phyloP scores from a whole-genome alignment of 2,797 vertebrate genomes.

The Scolopax rusticola region DNA sequence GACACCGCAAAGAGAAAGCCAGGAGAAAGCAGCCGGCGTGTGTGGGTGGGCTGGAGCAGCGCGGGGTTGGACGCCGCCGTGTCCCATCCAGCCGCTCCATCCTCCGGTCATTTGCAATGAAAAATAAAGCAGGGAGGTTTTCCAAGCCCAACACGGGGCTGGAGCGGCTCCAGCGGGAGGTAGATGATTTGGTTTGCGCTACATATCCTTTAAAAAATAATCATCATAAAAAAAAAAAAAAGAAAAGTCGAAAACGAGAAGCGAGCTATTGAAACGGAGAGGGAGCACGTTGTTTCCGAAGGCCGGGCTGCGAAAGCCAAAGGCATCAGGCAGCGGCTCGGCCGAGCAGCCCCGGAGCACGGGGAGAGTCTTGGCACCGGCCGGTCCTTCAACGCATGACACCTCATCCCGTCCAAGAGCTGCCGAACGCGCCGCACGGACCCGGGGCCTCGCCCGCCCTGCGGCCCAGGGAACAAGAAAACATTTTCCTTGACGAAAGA shows the following conservation, averaged over 20 bases:
- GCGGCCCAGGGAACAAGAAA: slow-evolving; percentile 56
- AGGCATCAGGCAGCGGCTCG: neutral
- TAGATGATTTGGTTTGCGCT: slow-evolving; percentile 28
- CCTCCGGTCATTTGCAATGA: slow-evolving; percentile 46
- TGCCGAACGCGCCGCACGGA: neutral
- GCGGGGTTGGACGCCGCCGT: neutral
- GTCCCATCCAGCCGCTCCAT: slow-evolving; percentile 54
- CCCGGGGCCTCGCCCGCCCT: neutral
- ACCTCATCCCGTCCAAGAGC: neutral
- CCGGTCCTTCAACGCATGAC: neutral
- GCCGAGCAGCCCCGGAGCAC: neutral
- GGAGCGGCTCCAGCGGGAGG: slow-evolving; percentile 34
- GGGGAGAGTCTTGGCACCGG: slow-evolving; percentile 13
- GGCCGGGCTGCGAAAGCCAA: slow-evolving; percentile 23
- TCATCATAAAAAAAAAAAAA: slow-evolving; percentile 47
- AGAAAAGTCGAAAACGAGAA: neutral
- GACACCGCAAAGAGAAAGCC: neutral
- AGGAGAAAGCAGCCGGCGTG: neutral
- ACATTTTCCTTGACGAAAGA: slow-evolving; percentile 55
- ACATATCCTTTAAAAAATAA: slow-evolving; percentile 45
- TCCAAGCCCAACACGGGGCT: slow-evolving; percentile 60
- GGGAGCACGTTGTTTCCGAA: neutral
- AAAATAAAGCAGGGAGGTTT: slow-evolving; percentile 52
- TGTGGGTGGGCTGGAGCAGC: slow-evolving; percentile 52
- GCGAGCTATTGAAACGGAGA: slow-evolving; percentile 8